phyloP scores from a whole-genome alignment of 30 jellyfish, hydroid and myxozoan species.

The Pseudorhiza aurosa region DNA sequence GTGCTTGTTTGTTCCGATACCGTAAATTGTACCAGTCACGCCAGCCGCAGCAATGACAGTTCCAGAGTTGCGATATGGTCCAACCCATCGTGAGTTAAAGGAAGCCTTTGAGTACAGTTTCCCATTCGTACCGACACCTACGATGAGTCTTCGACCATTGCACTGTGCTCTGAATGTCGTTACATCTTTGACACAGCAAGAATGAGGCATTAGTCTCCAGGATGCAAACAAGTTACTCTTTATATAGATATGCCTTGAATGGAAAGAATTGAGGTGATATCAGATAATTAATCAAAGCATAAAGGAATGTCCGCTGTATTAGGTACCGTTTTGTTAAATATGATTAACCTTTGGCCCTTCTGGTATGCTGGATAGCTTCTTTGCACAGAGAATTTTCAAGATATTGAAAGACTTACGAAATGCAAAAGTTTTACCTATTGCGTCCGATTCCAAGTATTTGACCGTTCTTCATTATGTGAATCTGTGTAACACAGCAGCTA shows the following conservation, averaged over 20 bases:
- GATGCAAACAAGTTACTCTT: neutral
- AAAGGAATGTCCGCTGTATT: too few species aligned
- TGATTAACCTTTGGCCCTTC: too few species aligned
- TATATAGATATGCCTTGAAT: neutral
- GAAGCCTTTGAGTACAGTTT: neutral
- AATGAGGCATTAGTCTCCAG: conserved; percentile 13
- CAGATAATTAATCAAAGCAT: too few species aligned
- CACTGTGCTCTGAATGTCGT: neutral
- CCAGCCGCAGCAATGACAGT: conserved; percentile 41
- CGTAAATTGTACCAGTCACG: conserved; percentile 17
- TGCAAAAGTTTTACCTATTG: neutral
- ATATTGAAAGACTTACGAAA: too few species aligned
- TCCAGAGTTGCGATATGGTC: conserved; percentile 30
- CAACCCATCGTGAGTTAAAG: neutral
- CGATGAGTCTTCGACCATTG: neutral
- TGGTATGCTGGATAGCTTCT: too few species aligned
- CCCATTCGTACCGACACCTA: conserved; percentile 34
- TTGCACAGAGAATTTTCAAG: too few species aligned
- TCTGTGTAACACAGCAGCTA: conserved; percentile 34
- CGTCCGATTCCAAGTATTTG: conserved; percentile 19
- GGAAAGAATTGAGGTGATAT: too few species aligned
- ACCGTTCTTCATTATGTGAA: conserved; percentile 25
- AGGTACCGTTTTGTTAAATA: too few species aligned
- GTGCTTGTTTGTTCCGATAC: conserved; percentile 4
- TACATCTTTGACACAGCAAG: conserved; percentile 47